These are phyloP conservation scores for Xestia rhomboidea DNA, from an alignment of 2,888 invertebrate species.

Conservation along the genomic window DNA sequence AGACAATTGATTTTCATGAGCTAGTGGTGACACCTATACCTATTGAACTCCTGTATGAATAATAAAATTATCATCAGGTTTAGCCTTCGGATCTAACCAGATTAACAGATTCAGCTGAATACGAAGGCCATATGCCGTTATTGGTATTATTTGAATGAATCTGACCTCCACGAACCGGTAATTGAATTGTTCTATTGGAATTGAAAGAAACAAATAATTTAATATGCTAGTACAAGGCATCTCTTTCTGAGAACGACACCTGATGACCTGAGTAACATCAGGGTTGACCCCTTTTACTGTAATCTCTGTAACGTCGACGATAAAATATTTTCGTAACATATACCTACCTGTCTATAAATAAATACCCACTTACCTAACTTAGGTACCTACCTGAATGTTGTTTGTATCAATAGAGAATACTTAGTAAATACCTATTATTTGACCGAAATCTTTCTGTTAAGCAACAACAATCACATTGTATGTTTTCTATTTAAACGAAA, in stretches of 20 bases:
- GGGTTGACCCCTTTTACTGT: slow-evolving; percentile 6
- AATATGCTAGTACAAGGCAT: not conserved
- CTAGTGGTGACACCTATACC: not conserved
- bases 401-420: too few relatives aligned
- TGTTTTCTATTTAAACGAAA: not conserved
- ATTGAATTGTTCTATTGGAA: too few relatives aligned
- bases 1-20: not conserved
- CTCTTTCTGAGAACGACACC: slow-evolving; percentile 4
- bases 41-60: too few relatives aligned
- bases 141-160: not conserved
- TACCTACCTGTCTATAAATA: not conserved
- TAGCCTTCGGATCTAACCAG: too few relatives aligned
- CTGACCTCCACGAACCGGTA: not conserved
- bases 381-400: too few relatives aligned
- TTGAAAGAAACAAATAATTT: not conserved
- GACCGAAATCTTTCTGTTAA: not conserved
- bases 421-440: not conserved
- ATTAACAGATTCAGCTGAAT: too few relatives aligned
- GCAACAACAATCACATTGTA: not conserved
- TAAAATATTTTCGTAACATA: not conserved
- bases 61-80: too few relatives aligned
- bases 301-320: not conserved
- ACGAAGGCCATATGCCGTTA: too few relatives aligned
- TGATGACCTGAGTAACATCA: slow-evolving; percentile 4
- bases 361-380: not conserved